Percentiles rank a stretch among this genome's conserved stretches.
phyloP scores from a whole-genome alignment of 2,797 vertebrate species.

The Babyrousa celebensis region DNA sequence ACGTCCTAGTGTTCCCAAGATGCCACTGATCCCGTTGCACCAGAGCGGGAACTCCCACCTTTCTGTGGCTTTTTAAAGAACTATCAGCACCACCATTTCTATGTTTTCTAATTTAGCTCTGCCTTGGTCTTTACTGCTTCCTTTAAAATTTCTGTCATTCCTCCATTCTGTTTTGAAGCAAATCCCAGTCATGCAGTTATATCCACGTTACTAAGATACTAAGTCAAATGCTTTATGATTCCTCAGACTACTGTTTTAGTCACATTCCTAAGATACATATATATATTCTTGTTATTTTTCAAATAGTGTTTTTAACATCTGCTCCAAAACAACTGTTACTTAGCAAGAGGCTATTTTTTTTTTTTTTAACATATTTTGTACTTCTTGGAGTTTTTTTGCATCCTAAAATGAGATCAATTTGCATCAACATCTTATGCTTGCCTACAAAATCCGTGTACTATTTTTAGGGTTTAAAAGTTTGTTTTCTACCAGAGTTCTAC shows the following conservation, averaged over 20 bases:
- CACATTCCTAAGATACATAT: neutral
- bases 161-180: neutral
- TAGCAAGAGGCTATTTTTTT: neutral
- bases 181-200: neutral
- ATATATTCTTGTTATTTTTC: neutral
- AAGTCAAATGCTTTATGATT: neutral
- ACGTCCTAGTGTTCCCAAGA: too few relatives aligned
- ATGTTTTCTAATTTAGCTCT: neutral
- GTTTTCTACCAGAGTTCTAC: neutral
- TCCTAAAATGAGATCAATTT: conserved; percentile 24
- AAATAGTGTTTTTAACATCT: neutral
- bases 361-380: neutral
- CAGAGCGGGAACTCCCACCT: neutral
- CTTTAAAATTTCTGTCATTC: neutral
- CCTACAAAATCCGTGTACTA: neutral
- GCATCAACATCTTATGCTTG: neutral
- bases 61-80: neutral
- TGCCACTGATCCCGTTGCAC: too few relatives aligned
- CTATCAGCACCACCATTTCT: neutral
- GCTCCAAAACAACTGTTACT: neutral
- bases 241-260: neutral
- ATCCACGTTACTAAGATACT: neutral
- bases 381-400: neutral
- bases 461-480: neutral
- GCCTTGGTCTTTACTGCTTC: neutral